Conservation (phyloP, 2,888 invertebrate species). For the Lasius fuliginosus region DNA sequence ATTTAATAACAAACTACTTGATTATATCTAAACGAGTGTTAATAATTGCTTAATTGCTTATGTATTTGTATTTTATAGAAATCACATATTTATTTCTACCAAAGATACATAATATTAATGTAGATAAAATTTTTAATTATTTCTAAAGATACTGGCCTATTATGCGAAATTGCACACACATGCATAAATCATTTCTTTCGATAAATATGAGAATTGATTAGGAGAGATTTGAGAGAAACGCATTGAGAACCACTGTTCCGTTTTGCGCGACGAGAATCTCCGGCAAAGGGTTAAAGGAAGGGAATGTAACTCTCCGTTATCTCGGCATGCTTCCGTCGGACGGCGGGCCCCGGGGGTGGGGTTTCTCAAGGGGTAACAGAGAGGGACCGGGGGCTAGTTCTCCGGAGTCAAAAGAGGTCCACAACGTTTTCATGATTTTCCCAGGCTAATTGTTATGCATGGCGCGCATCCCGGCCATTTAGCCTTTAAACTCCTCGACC, state of each 20-base stretch:
- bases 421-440: conserved; percentile 85
- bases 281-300: conserved; percentile 82
- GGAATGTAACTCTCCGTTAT: conserved; percentile 85
- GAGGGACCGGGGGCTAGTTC: conserved; percentile 77
- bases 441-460: conserved; percentile 86
- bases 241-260: conserved; percentile 73
- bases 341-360: conserved; percentile 57
- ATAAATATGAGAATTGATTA: background rate
- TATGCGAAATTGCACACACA: background rate
- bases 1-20: background rate
- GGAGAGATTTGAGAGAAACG: background rate
- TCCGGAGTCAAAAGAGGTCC: conserved; percentile 82
- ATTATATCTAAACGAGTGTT: background rate
- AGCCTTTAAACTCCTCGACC: conserved; percentile 80
- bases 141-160: background rate
- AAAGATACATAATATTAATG: background rate
- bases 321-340: conserved; percentile 83
- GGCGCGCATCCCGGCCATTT: conserved; percentile 83
- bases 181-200: background rate
- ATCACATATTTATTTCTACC: background rate
- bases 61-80: background rate
- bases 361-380: conserved; percentile 68
- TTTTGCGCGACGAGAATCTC: conserved; percentile 72
- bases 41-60: background rate
- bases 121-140: background rate